Percentiles rank a stretch among this genome's conserved stretches.
phyloP scores from a whole-genome alignment of 2,888 invertebrate species.

The Ditula angustiorana region DNA sequence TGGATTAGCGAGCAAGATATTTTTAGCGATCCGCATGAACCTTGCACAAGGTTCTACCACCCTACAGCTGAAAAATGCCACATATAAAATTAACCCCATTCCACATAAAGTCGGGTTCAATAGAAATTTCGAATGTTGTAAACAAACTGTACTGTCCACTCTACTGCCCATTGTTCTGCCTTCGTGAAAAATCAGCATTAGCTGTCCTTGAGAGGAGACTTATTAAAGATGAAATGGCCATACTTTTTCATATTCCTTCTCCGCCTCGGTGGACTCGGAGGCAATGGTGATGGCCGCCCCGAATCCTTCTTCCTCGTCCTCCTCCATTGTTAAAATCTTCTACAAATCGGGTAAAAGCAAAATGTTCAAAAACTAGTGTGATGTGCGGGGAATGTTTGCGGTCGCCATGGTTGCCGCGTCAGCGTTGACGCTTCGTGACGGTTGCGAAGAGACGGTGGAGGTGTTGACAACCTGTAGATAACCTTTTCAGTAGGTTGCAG shows the following conservation, averaged over 20 bases:
- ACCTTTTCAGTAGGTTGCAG: neutral
- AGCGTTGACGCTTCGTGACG: neutral
- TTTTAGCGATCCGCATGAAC: too few relatives aligned
- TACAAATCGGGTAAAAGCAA: constrained; percentile 42
- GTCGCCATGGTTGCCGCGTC: constrained; percentile 56
- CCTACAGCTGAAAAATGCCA: too few relatives aligned
- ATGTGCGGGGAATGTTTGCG: constrained; percentile 45
- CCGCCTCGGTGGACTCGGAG: constrained; percentile 77
- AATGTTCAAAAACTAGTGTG: constrained; percentile 50
- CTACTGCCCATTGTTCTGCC: too few relatives aligned
- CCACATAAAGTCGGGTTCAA: too few relatives aligned
- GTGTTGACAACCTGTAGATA: neutral
- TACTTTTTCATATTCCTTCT: constrained; percentile 74
- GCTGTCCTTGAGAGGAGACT: too few relatives aligned
- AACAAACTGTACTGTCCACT: too few relatives aligned
- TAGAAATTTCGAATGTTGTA: too few relatives aligned
- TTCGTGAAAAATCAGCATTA: too few relatives aligned
- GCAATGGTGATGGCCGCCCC: constrained; percentile 63
- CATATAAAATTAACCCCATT: too few relatives aligned
- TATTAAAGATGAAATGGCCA: neutral
- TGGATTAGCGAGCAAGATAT: too few relatives aligned
- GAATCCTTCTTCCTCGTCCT: constrained; percentile 68
- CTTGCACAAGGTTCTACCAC: too few relatives aligned
- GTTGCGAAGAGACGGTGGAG: neutral
- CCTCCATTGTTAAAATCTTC: constrained; percentile 51